These are phyloP conservation scores for Brenthis daphne DNA, from an alignment of 2,888 invertebrate species.

Conservation along the genomic window DNA sequence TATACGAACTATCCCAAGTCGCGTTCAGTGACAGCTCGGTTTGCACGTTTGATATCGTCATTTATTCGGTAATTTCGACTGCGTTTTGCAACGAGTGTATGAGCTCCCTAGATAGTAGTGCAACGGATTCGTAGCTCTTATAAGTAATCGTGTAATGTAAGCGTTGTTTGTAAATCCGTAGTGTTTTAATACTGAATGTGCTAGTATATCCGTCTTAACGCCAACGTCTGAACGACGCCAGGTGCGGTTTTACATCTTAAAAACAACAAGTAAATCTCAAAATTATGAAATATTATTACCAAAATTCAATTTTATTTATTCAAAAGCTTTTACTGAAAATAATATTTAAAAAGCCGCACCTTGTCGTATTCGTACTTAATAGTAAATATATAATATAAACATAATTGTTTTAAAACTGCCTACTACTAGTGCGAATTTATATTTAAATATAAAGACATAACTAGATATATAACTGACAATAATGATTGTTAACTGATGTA, in stretches of 20 bases:
- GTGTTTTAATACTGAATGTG: slow-evolving; percentile 69
- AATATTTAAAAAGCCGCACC: slow-evolving; percentile 51
- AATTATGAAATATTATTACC: slow-evolving; percentile 14
- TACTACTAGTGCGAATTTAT: slow-evolving; percentile 81
- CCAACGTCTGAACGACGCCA: slow-evolving; percentile 57
- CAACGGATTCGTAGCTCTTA: slow-evolving; percentile 44
- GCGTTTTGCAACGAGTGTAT: slow-evolving; percentile 37
- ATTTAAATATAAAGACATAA: slow-evolving; percentile 79
- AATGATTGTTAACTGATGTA: slow-evolving; percentile 83
- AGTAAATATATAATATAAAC: slow-evolving; percentile 64
- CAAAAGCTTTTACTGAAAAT: slow-evolving; percentile 2
- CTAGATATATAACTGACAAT: slow-evolving; percentile 82
- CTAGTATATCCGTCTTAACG: slow-evolving; percentile 69
- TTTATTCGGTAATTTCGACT: slow-evolving; percentile 33
- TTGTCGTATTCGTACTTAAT: slow-evolving; percentile 58
- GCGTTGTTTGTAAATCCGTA: slow-evolving; percentile 68
- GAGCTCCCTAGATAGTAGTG: slow-evolving; percentile 35
- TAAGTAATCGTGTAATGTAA: slow-evolving; percentile 61
- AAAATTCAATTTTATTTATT: neutral
- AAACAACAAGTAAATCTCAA: slow-evolving; percentile 27
- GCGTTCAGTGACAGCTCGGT: slow-evolving; percentile 55
- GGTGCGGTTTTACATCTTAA: slow-evolving; percentile 51
- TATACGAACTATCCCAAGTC: slow-evolving; percentile 43
- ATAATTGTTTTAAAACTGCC: slow-evolving; percentile 80
- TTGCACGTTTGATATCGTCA: slow-evolving; percentile 70